phyloP scores from a whole-genome alignment of 2,113 vertebrate genomes.

The Sinocyclocheilus anshuiensis region DNA sequence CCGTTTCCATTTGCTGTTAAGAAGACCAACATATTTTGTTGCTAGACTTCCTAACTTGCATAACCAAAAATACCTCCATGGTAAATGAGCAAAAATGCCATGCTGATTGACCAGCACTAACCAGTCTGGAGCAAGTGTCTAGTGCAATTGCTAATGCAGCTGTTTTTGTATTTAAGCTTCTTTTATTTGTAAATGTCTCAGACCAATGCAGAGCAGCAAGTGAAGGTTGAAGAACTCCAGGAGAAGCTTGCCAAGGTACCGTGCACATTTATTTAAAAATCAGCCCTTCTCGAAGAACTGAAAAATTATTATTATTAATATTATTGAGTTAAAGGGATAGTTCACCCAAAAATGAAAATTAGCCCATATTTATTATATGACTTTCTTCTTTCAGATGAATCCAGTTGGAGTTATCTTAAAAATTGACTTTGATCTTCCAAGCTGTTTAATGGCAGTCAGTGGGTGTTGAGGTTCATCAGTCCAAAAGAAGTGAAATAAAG shows the following conservation, averaged over 20 bases:
- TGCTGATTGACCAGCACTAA: not conserved
- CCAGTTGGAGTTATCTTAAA: too few relatives aligned
- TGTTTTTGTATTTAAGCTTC: not conserved
- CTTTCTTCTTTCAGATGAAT: too few relatives aligned
- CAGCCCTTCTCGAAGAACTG: not conserved
- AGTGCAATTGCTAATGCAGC: not conserved
- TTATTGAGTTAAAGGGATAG: not conserved
- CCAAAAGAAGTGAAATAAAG: too few relatives aligned
- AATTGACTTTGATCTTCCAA: too few relatives aligned
- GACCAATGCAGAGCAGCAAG: conserved; percentile 92
- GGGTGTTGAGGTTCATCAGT: too few relatives aligned
- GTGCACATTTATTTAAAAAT: not conserved
- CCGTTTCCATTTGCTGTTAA: not conserved
- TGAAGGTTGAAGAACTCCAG: conserved; percentile 93
- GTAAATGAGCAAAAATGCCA: not conserved
- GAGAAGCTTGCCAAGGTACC: conserved; percentile 93
- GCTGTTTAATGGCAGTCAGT: too few relatives aligned
- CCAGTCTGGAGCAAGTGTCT: not conserved
- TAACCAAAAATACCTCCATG: not conserved
- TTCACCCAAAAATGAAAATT: too few relatives aligned
- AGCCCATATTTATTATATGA: too few relatives aligned
- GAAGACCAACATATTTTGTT: not conserved
- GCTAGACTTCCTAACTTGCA: not conserved
- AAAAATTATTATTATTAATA: not conserved
- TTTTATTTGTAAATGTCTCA: conserved; percentile 61